phyloP scores from a whole-genome alignment of 2,797 vertebrate species.

The Threskiornis aethiopicus region DNA sequence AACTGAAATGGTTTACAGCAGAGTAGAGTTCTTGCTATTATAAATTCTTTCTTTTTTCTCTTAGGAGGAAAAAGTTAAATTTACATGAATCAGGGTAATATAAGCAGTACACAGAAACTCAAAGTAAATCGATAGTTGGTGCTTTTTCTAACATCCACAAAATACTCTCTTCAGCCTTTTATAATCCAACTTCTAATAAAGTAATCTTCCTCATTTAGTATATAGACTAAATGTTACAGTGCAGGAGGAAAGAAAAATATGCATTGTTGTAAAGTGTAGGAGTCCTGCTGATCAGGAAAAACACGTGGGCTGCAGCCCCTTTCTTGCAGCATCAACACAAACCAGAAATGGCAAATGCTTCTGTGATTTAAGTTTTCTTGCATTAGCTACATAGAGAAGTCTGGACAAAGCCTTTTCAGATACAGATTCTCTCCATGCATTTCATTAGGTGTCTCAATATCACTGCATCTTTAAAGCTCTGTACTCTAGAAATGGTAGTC shows the following conservation, averaged over 20 bases:
- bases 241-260: background rate
- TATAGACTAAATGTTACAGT: background rate
- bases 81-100: background rate
- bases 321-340: background rate
- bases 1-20: background rate
- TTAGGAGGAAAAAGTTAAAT: background rate
- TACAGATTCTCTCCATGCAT: background rate
- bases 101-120: background rate
- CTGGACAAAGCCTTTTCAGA: background rate
- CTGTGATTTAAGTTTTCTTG: background rate
- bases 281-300: background rate
- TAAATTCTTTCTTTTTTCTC: background rate
- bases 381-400: background rate
- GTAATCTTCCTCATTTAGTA: background rate
- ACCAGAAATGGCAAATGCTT: background rate
- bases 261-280: background rate
- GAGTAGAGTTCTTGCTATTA: background rate
- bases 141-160: background rate
- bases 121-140: background rate
- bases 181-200: background rate
- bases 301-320: background rate
- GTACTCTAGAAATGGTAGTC: background rate
- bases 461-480: background rate
- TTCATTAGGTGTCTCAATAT: background rate
- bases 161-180: background rate